phyloP scores from a whole-genome alignment of 2,888 invertebrate species.

The Nyleta sp. region DNA sequence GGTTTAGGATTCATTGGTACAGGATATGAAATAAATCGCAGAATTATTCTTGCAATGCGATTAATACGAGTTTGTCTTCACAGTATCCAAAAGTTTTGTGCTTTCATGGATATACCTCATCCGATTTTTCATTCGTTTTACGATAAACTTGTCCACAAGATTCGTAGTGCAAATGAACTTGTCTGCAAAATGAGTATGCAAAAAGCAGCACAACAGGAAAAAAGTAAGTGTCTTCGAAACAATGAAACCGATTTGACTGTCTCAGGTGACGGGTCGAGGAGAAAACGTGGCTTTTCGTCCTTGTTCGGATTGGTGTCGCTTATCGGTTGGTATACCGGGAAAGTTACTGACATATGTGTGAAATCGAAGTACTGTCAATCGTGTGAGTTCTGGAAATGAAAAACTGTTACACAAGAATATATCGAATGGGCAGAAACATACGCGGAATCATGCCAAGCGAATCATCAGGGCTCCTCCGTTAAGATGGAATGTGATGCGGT shows the following conservation, averaged over 20 bases:
- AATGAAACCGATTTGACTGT: slow-evolving; percentile 43
- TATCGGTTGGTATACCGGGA: slow-evolving; percentile 56
- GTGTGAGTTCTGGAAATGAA: slow-evolving; percentile 52
- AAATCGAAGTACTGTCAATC: slow-evolving; percentile 57
- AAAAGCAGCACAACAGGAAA: slow-evolving; percentile 45
- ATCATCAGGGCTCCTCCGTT: slow-evolving; percentile 32
- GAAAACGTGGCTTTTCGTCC: slow-evolving; percentile 27
- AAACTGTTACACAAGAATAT: slow-evolving; percentile 55
- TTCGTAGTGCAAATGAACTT: slow-evolving; percentile 31
- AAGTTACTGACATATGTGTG: slow-evolving; percentile 52
- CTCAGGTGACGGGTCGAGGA: slow-evolving; percentile 56
- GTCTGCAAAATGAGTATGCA: slow-evolving; percentile 48
- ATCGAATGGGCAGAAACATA: slow-evolving; percentile 25
- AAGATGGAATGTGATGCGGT: slow-evolving; percentile 30
- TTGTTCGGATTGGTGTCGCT: slow-evolving; percentile 22
- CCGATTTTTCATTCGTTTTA: slow-evolving; percentile 67
- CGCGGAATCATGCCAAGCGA: slow-evolving; percentile 17
- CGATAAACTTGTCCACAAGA: slow-evolving; percentile 30
- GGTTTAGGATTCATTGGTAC: slow-evolving; percentile 40
- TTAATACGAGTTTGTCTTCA: slow-evolving; percentile 61
- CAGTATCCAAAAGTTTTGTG: slow-evolving; percentile 41
- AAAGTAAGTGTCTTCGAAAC: slow-evolving; percentile 14
- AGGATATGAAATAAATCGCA: slow-evolving; percentile 67
- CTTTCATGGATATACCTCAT: slow-evolving; percentile 64
- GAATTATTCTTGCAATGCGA: slow-evolving; percentile 67